phyloP scores from a whole-genome alignment of 2,113 vertebrate genomes.

The Gasterosteus aculeatus region DNA sequence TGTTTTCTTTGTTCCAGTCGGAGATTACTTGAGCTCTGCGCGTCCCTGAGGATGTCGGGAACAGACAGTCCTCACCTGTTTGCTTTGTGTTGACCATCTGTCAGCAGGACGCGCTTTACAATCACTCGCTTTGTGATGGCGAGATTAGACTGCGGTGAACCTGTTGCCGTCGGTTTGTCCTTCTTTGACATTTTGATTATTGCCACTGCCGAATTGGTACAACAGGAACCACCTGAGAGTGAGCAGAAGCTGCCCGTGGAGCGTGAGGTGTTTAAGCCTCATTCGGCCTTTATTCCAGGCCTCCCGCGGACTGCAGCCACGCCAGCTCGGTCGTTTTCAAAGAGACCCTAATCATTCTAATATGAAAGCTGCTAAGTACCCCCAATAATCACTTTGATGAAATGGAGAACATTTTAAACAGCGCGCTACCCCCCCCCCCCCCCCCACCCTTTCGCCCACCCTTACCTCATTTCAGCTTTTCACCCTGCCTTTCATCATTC shows the following conservation, averaged over 20 bases:
- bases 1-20: constrained; percentile 40
- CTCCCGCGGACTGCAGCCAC: constrained; percentile 69
- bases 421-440: constrained; percentile 9
- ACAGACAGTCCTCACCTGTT: constrained; percentile 59
- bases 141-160: constrained; percentile 22
- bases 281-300: constrained; percentile 59
- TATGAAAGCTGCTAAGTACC: constrained; percentile 83
- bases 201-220: not conserved
- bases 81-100: constrained; percentile 59
- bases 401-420: constrained; percentile 77
- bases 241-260: constrained; percentile 24
- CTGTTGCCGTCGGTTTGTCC: not conserved
- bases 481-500: constrained; percentile 79
- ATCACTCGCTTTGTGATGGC: constrained; percentile 19
- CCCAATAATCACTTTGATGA: constrained; percentile 82
- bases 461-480: constrained; percentile 71
- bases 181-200: not conserved
- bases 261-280: constrained; percentile 63
- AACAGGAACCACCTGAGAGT: constrained; percentile 8
- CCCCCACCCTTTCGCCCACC: too few relatives aligned
- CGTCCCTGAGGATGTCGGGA: constrained; percentile 19
- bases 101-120: constrained; percentile 22
- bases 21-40: constrained; percentile 31
- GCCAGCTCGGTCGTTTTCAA: constrained; percentile 74
- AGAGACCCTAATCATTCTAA: constrained; percentile 82